Percentiles rank a stretch among this genome's conserved stretches.
These are phyloP conservation scores for Gymnobelideus leadbeateri DNA, from an alignment of 2,113 vertebrate genomes.

Conservation along the genomic window DNA sequence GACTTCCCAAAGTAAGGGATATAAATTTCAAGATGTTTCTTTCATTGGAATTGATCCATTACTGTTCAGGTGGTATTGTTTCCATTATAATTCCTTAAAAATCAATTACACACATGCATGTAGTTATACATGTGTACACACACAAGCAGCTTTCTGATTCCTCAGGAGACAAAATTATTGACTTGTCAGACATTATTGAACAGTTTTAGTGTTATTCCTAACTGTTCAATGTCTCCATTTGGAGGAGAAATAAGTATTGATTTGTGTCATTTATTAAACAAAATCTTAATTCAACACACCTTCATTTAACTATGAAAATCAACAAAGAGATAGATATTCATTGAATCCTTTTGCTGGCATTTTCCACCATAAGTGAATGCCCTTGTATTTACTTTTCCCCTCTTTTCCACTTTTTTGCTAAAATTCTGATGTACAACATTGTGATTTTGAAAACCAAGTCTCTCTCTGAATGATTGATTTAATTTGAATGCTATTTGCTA, in stretches of 20 bases:
- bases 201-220: slow-evolving; percentile 27
- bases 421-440: slow-evolving; percentile 39
- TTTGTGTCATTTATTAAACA: slow-evolving; percentile 39
- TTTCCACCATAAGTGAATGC: slow-evolving; percentile 54
- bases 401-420: slow-evolving; percentile 3
- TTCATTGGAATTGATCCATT: not conserved
- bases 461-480: slow-evolving; percentile 66
- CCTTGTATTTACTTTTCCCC: not conserved
- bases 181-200: slow-evolving; percentile 29
- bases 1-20: not conserved
- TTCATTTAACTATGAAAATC: slow-evolving; percentile 43
- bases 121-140: not conserved
- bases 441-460: slow-evolving; percentile 55
- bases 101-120: not conserved
- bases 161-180: slow-evolving; percentile 41
- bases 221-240: not conserved
- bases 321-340: slow-evolving; percentile 20
- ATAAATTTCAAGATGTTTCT: not conserved
- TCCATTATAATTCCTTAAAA: not conserved
- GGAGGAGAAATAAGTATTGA: slow-evolving; percentile 48
- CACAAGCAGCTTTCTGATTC: not conserved
- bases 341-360: slow-evolving; percentile 15
- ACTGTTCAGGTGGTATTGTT: not conserved
- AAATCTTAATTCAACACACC: not conserved
- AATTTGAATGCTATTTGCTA: slow-evolving; percentile 61